These are phyloP conservation scores for Melanophora roralis DNA, from an alignment of 2,888 invertebrate genomes.

Conservation along the genomic window DNA sequence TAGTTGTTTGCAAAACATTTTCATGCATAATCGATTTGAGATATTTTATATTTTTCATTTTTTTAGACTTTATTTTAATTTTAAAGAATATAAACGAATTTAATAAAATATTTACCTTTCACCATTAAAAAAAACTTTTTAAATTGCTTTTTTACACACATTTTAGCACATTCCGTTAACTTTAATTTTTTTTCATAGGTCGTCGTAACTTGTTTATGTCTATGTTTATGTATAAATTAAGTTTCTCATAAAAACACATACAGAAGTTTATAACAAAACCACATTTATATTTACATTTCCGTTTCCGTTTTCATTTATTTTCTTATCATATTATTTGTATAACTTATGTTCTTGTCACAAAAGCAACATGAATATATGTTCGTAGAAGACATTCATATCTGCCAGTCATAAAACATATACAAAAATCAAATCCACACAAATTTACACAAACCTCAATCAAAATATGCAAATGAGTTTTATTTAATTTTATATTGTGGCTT, in stretches of 20 bases:
- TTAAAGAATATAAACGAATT: no score
- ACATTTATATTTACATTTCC: neutral
- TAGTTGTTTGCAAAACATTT: no score
- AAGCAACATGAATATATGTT: no score
- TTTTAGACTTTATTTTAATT: no score
- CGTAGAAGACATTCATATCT: neutral
- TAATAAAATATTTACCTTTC: no score
- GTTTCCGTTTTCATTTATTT: slow-evolving; percentile 2
- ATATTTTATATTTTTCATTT: no score
- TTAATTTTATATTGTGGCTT: slow-evolving; percentile 26
- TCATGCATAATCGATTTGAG: no score
- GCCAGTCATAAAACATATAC: neutral
- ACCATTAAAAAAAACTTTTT: no score
- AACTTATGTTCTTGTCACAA: neutral
- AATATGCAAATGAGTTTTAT: slow-evolving; percentile 1
- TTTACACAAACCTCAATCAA: neutral
- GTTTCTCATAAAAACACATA: no score
- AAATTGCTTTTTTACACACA: no score
- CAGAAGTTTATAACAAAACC: neutral
- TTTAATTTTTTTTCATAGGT: no score
- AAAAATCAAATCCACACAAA: neutral
- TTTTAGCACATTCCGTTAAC: no score
- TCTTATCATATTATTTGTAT: neutral
- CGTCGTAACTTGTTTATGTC: neutral
- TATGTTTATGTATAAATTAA: neutral